Evolutionary conservation across 2,888 invertebrate species (phyloP).

Genomic region (Eulithis testata): DNA sequence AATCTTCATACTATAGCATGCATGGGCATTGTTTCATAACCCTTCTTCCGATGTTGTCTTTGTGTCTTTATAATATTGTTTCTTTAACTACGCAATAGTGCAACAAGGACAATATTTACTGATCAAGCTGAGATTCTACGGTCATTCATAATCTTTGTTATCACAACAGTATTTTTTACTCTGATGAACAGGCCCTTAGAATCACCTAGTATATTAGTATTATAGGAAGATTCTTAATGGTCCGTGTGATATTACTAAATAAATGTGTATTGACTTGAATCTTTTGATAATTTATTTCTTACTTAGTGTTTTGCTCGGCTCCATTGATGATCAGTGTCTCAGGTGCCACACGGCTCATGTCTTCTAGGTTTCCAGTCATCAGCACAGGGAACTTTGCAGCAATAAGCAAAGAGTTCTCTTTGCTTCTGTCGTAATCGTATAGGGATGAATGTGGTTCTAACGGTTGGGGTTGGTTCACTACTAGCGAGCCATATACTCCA

Average conservation of each 20-base stretch:
- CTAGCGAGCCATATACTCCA: constrained; percentile 84
- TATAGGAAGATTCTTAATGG: no score
- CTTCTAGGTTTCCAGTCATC: constrained; percentile 80
- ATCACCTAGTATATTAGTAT: no score
- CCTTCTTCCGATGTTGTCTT: constrained; percentile 3
- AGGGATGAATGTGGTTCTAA: constrained; percentile 68
- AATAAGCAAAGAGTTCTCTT: constrained; percentile 76
- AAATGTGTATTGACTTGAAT: no score
- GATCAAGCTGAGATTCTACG: no score
- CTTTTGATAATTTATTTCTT: constrained; percentile 41
- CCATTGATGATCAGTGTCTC: constrained; percentile 66
- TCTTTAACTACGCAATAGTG: not conserved
- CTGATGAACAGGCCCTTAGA: no score
- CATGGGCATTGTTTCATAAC: constrained; percentile 7
- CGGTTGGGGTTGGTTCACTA: constrained; percentile 81
- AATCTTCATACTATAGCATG: not conserved
- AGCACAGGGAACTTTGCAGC: constrained; percentile 82
- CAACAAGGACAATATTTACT: not conserved
- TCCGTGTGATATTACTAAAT: no score
- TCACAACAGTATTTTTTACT: no score
- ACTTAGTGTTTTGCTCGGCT: constrained; percentile 65
- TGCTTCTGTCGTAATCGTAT: constrained; percentile 74
- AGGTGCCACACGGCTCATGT: constrained; percentile 67
- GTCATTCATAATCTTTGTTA: no score
- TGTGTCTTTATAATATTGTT: not conserved